These are phyloP conservation scores for Agrochola macilenta DNA, from an alignment of 2,888 invertebrate species.

Conservation along the genomic window DNA sequence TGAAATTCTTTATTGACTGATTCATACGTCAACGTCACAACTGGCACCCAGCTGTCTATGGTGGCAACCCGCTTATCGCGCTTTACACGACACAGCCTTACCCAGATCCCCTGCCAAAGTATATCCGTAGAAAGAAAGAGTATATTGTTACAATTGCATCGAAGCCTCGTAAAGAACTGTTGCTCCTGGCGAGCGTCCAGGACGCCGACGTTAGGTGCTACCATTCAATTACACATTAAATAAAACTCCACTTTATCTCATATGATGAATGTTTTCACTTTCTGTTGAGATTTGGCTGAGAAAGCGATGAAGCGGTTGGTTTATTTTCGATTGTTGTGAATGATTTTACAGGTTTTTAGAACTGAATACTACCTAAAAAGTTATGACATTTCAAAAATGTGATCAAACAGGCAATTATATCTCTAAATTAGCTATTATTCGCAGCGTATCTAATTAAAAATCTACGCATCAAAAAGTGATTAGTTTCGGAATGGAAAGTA, in stretches of 20 bases:
- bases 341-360: not conserved
- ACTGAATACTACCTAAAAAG: too few species aligned
- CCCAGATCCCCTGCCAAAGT: slow-evolving; percentile 65
- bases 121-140: slow-evolving; percentile 57
- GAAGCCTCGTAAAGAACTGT: slow-evolving; percentile 70
- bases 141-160: slow-evolving; percentile 66
- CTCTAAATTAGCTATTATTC: not conserved
- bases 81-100: slow-evolving; percentile 2
- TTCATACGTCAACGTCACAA: not conserved
- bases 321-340: slow-evolving; percentile 8
- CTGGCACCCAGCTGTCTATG: not conserved
- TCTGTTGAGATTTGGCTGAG: slow-evolving; percentile 42
- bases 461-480: not conserved
- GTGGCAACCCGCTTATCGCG: slow-evolving; percentile 7
- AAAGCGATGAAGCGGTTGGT: not conserved
- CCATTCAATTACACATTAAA: slow-evolving; percentile 70
- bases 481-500: not conserved
- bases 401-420: not conserved
- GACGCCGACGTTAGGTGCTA: slow-evolving; percentile 48
- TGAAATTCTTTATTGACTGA: not conserved
- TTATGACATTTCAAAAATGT: not conserved
- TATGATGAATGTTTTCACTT: slow-evolving; percentile 53
- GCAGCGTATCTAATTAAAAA: slow-evolving; percentile 2
- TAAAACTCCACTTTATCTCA: slow-evolving; percentile 49
- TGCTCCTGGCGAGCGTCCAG: slow-evolving; percentile 73